Base-by-base conservation (phyloP, 2,113 vertebrate species). In the Aramus guarauna region DNA sequence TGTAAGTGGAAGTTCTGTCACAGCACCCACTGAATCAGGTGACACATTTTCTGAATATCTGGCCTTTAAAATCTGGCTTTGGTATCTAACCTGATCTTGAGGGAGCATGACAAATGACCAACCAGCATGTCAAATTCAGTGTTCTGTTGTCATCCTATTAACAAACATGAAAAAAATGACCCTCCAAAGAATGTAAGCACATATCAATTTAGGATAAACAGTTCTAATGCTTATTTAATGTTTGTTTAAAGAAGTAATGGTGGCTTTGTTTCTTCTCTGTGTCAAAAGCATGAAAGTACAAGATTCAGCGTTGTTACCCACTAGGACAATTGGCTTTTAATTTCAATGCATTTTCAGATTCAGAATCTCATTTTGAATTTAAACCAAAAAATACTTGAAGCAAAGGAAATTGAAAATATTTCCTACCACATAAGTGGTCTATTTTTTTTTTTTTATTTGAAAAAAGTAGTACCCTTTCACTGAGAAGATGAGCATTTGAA, bases 161-260 rank as follows among this genome's bases (percentile, higher is more conserved):
- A 58, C 47, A 87, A 96, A 37, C 30, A 45, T 72, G 24, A 84
- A 79, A 92, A 45, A 82, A 83, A 1, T 30, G 27, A 15, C 52
- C 62, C 37, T 86, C 47, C 37, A 41, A 96, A 92, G 75, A 94
- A 94, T 92, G 76, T 94, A 94, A 94, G 76, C 79, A 85, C 21
- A 3, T 78, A 85, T 15, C 74, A 64, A 14, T 80, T 92, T 75
- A 72, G 66, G 11, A 59, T 94, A 94, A 94, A 94, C 92, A 78
- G 8, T 85, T 72, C n/a, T 94, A 87, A 87, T 91, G 43, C 76
- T 92, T 92, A 89, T 84, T 94, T 96, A 91, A 63, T 86, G 59
- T 52, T 95, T 88, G 73, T 96, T 95, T 94, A 91, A 96, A 39
- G 94, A 95, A 80, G 36, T 88, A 67, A 22, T 14, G 0, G 2